Base-by-base conservation (phyloP, 2,888 invertebrate genomes). In the Megamerina dolium region DNA sequence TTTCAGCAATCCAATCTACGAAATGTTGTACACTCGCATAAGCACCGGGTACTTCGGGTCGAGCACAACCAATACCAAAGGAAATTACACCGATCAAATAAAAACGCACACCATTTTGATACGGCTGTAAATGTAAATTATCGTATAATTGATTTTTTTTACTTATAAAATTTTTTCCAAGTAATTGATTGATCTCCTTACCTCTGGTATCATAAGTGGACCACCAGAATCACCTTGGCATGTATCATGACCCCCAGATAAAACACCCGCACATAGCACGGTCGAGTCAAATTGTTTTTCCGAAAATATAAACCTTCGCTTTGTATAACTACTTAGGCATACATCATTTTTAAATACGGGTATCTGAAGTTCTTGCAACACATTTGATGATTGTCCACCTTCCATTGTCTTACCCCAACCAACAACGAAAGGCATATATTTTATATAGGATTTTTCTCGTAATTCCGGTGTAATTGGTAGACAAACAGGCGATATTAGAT, bases 401-500 rank as follows among this genome's bases (percentile, higher is more conserved):
- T 70, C 69, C 56, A 57, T 52, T 0, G 69, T 67, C 48, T 54
- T 63, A 18, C 73, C 72, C 71, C 70, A 73, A 9, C 92, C 92
- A 4, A 85, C 85, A 2, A 90, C 79, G 56, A 84, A 79, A 0
- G 85, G 85, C 32, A 65, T 74, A 45, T 74, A 73, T 30, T 75
- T 70, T 2, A 78, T 78, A 48, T 80, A 83, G n/a, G 71, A 73
- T 33, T 72, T 76, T 0, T 74, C 64, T 33, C 78, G 72, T 31
- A 83, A 58, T 4, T 76, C 73, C 0, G 72, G 66, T 8, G 73
- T 66, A 12, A 73, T 64, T 0, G 91, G 91, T 39, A 91, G 70
- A 63, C 91, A 91, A 51, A 90, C 81, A 0, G 89, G 88, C 50
- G 72, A 73, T 38, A 89, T 79, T 19, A 75, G 60, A 12, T 68